These are phyloP conservation scores for Gymnocephalus cernua DNA, from an alignment of 2,113 vertebrate genomes.

Conservation along the genomic window DNA sequence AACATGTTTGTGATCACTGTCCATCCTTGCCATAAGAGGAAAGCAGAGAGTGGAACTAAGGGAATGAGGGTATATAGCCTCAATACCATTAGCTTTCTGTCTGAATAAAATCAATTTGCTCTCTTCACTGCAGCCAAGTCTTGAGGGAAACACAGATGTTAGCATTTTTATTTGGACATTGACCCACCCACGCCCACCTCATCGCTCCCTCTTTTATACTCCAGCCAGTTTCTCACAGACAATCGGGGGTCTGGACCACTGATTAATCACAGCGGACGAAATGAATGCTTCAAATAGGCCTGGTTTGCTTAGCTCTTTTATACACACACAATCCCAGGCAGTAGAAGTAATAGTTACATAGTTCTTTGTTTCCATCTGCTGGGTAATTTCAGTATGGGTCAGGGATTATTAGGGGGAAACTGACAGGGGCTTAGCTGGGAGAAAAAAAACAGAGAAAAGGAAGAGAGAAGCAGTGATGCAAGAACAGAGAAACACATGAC, in stretches of 20 bases:
- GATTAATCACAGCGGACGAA: conserved; percentile 15
- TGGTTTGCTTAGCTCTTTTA: not conserved
- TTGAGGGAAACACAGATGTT: conserved; percentile 57
- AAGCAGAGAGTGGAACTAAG: not conserved
- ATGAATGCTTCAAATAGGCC: not conserved
- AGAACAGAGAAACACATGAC: conserved; percentile 6
- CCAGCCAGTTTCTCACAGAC: not conserved
- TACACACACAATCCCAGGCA: not conserved
- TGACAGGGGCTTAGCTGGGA: conserved; percentile 12
- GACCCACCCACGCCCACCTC: not conserved
- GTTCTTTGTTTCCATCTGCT: not conserved
- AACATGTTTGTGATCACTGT: conserved; percentile 68
- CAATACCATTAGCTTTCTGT: conserved; percentile 60
- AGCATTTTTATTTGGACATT: conserved; percentile 39
- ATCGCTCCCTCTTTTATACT: not conserved
- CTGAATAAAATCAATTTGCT: conserved; percentile 72
- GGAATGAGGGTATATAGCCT: not conserved
- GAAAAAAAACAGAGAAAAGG: not conserved
- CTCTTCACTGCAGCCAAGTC: conserved; percentile 39
- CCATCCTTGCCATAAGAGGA: conserved; percentile 23
- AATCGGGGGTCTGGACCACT: not conserved
- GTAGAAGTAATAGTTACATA: not conserved
- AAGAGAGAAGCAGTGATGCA: conserved; percentile 18
- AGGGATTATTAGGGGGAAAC: conserved; percentile 20
- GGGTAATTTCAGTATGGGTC: conserved; percentile 14